phyloP scores from a whole-genome alignment of 1,140 invertebrate genomes.

The Thrips palmi region DNA sequence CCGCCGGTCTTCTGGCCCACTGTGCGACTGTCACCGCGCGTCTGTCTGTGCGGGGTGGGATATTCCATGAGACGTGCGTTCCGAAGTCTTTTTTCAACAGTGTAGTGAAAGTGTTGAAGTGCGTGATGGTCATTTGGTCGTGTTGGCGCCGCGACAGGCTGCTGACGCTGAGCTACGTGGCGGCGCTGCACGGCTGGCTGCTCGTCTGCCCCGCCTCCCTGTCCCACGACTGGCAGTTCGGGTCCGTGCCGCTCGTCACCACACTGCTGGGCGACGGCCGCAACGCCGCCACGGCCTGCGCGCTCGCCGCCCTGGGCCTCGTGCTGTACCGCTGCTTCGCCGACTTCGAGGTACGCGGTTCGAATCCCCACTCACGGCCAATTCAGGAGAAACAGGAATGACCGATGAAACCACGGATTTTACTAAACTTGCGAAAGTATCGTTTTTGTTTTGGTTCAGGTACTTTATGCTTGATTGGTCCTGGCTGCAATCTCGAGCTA shows the following conservation, averaged over 20 bases:
- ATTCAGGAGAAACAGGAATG: too few species aligned
- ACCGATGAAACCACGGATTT: too few species aligned
- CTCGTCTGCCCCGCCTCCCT: conserved; percentile 54
- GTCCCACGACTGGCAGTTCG: conserved; percentile 79
- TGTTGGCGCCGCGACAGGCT: conserved; percentile 42
- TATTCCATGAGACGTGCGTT: too few species aligned
- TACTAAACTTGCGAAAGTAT: background rate
- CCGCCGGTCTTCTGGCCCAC: too few species aligned
- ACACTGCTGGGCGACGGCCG: conserved; percentile 43
- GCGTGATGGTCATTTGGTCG: too few species aligned
- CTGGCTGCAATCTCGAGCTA: too few species aligned
- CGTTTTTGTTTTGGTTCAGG: background rate
- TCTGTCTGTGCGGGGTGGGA: too few species aligned
- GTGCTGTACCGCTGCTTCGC: conserved; percentile 36
- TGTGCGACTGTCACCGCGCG: too few species aligned
- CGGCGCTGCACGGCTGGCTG: conserved; percentile 63
- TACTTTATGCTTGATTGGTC: background rate
- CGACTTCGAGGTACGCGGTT: conserved; percentile 44
- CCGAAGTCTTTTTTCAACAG: too few species aligned
- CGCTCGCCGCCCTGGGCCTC: conserved; percentile 39
- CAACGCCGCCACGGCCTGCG: conserved; percentile 45
- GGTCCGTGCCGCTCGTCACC: conserved; percentile 56
- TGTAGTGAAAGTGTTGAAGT: too few species aligned
- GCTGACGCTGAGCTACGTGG: conserved; percentile 63
- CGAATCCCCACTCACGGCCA: too few species aligned